Evolutionary conservation across 2,797 vertebrate species (phyloP).

Genomic region (Halcyon badia): DNA sequence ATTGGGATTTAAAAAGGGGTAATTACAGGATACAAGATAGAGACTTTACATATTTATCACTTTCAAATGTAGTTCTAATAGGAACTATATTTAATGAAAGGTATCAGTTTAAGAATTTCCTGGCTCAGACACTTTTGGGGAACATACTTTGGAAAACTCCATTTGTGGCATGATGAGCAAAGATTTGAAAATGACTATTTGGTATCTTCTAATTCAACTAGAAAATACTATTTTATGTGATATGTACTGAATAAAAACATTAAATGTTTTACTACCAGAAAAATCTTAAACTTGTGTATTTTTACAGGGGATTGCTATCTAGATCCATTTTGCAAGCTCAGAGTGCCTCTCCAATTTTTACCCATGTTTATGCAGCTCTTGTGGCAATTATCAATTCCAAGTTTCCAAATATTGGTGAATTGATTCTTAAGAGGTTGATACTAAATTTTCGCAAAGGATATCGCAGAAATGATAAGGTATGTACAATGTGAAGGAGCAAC

Average conservation of each 20-base stretch:
- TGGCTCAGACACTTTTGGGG: neutral
- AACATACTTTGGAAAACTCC: neutral
- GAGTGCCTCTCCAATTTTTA: slow-evolving; percentile 95
- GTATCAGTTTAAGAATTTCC: neutral
- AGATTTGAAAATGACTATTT: neutral
- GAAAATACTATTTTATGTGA: neutral
- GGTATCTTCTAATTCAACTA: neutral
- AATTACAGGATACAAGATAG: neutral
- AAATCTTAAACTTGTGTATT: neutral
- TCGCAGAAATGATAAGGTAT: slow-evolving; percentile 95
- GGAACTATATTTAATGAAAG: neutral
- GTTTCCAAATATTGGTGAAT: slow-evolving; percentile 96
- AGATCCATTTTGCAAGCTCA: slow-evolving; percentile 95
- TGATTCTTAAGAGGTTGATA: slow-evolving; percentile 96
- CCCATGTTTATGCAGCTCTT: slow-evolving; percentile 94
- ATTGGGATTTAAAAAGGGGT: neutral
- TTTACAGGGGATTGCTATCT: slow-evolving; percentile 89
- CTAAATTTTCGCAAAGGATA: slow-evolving; percentile 96
- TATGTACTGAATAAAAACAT: neutral
- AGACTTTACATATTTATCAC: neutral
- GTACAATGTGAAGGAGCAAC: neutral
- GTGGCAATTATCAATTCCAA: slow-evolving; percentile 98
- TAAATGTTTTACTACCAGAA: neutral
- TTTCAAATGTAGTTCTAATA: neutral
- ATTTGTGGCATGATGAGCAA: neutral